Conservation (phyloP, 2,888 invertebrate species). For the Chydorus sphaericus region DNA sequence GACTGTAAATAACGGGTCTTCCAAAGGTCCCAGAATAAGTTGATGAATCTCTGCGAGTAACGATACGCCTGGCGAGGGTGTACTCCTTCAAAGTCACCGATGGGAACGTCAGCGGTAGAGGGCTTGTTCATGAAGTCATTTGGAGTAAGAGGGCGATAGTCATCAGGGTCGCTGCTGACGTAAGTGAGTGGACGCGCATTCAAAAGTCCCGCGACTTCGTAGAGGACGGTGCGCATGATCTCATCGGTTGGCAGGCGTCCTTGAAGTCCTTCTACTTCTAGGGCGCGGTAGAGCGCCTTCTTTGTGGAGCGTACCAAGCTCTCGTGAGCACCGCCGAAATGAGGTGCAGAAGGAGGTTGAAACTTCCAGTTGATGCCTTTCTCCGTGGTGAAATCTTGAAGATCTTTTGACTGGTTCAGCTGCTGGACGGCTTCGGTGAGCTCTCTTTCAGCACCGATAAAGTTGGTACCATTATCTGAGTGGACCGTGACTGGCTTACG, state of each 20-base stretch:
- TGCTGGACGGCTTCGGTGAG: neutral
- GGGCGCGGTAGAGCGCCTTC: slow-evolving; percentile 3
- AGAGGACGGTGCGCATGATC: slow-evolving; percentile 5
- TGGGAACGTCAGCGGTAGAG: neutral
- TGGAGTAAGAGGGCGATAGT: neutral
- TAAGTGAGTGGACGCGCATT: slow-evolving; percentile 7
- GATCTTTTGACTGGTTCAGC: neutral
- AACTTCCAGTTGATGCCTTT: slow-evolving; percentile 6
- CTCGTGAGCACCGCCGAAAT: slow-evolving; percentile 8
- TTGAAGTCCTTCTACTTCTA: neutral
- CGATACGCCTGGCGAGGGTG: neutral
- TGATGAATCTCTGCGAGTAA: neutral
- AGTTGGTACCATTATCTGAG: slow-evolving; percentile 18
- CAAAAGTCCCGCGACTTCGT: neutral
- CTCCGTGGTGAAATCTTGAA: neutral
- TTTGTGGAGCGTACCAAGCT: neutral
- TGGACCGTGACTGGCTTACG: slow-evolving; percentile 17
- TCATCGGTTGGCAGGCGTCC: neutral
- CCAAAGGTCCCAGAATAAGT: slow-evolving; percentile 11
- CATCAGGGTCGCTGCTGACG: slow-evolving; percentile 6
- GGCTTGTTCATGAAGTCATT: neutral
- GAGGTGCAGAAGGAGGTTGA: slow-evolving; percentile 10
- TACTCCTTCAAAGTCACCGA: neutral
- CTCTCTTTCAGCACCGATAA: slow-evolving; percentile 14
- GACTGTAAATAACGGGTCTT: slow-evolving; percentile 1